A percentile compares a stretch with the other conserved stretches of the same genome.
Evolutionary conservation across 2,888 invertebrate species (phyloP).

Genomic region (Sesia bembeciformis): DNA sequence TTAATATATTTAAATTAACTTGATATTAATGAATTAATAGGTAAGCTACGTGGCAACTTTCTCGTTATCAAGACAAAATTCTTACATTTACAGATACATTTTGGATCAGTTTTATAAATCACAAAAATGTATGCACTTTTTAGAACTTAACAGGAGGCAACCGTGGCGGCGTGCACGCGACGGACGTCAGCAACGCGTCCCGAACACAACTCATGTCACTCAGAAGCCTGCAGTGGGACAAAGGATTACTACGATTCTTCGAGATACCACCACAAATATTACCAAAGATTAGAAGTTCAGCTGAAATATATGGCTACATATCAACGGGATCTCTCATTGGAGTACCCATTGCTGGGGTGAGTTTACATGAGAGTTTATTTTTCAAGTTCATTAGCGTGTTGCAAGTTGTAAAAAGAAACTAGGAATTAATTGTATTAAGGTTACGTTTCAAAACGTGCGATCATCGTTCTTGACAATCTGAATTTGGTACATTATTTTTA

Average conservation of each 20-base stretch:
- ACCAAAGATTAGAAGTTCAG: conserved; percentile 91
- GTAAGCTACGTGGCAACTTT: not conserved
- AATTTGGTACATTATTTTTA: no score
- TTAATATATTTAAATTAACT: no score
- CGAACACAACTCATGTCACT: conserved; percentile 97
- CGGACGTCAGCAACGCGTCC: conserved; percentile 98
- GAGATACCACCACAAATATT: conserved; percentile 87
- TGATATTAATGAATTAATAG: not conserved
- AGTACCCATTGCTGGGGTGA: conserved; percentile 91
- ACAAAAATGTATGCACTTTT: conserved; percentile 8
- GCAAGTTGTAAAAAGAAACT: no score
- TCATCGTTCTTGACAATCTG: no score
- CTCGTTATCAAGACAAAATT: not conserved
- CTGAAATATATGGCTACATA: conserved; percentile 93
- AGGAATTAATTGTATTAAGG: no score
- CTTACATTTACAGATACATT: not conserved
- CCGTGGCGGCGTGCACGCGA: conserved; percentile 80
- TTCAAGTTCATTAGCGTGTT: no score
- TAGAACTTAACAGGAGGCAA: conserved; percentile 77
- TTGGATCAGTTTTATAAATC: no score
- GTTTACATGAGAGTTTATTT: conserved; percentile 73
- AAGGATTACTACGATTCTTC: conserved; percentile 90
- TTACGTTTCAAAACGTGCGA: no score
- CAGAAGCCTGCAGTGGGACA: conserved; percentile 90
- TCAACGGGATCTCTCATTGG: conserved; percentile 82